Evolutionary conservation across 1,140 invertebrate genomes (phyloP), one percentile per base, ranked within the genome.

Genomic region (Antheraea mylitta): DNA sequence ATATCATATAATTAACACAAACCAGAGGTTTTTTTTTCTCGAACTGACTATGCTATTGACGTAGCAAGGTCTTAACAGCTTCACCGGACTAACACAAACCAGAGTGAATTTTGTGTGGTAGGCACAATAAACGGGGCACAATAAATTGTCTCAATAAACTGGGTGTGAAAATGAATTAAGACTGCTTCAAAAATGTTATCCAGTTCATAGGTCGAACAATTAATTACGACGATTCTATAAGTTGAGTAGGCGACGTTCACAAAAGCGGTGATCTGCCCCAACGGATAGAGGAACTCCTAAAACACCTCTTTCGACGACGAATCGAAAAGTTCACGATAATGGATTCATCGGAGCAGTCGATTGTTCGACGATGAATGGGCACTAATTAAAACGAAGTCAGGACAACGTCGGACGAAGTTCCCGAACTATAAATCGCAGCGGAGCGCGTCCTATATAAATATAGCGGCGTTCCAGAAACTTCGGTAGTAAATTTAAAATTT

Each of bases 351-450:
- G 79, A 83, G 80, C 76, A 87, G 81, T 84, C 86, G 78, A 91
- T 91, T 91, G 89, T 90, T 89, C 86, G 73, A 75, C 84, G 83
- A 88, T 89, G 89, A 91, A 91, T 91, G 86, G 86, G 85, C 78
- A 85, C 86, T 91, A 91, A 91, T 91, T 91, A 91, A 89, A 91
- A 91, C 82, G 86, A 87, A 89, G 86, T 89, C 86, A 85, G 79
- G 81, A 79, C 83, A 82, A 75, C 76, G 81, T 80, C 74, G 81
- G 86, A 84, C 84, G 80, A 87, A 90, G 77, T 91, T 83, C 79
- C 80, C 69, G 81, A 61, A 88, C 86, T 87, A 89, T 88, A 88
- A 90, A 89, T 91, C 86, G 84, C 78, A 71, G 79, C 70, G 69
- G 78, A 70, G 72, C 75, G 74, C 72, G 78, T 80, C 83, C 81